Conservation (phyloP, 37 sponge, comb jelly and placozoan genomes). For the Axinella damicornis region DNA sequence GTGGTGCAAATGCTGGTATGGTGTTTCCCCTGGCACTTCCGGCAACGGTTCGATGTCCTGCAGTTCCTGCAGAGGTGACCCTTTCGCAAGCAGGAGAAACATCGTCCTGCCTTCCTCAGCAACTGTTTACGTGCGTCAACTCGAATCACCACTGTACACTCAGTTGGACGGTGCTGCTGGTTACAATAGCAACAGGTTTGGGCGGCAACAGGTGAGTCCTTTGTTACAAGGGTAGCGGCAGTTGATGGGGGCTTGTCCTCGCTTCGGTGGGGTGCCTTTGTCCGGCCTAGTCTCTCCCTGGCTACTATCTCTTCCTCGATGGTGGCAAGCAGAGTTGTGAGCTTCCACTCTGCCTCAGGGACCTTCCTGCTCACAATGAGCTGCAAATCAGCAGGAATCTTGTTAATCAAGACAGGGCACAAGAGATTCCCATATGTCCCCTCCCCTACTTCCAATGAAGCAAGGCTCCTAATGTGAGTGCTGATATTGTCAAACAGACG, state of each 20-base stretch:
- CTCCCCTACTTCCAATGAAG: not conserved
- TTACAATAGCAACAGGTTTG: constrained; percentile 20
- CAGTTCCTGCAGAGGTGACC: constrained; percentile 29
- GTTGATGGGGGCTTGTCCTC: constrained; percentile 17
- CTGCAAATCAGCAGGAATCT: constrained; percentile 50
- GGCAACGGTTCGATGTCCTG: not conserved
- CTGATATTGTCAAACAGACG: constrained; percentile 43
- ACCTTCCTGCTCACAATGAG: constrained; percentile 40
- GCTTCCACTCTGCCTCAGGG: constrained; percentile 37
- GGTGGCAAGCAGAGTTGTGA: constrained; percentile 20
- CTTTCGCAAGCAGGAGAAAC: constrained; percentile 35
- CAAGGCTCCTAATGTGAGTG: constrained; percentile 35
- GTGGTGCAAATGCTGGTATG: constrained; percentile 41
- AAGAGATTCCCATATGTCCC: constrained; percentile 29
- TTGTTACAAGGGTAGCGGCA: constrained; percentile 18
- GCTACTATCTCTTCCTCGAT: constrained; percentile 48
- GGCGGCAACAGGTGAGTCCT: not conserved
- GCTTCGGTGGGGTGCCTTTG: not conserved
- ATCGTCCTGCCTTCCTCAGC: constrained; percentile 46
- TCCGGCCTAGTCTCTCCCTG: constrained; percentile 33
- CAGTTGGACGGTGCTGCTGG: constrained; percentile 23
- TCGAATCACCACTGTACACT: constrained; percentile 21
- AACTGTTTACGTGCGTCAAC: constrained; percentile 15
- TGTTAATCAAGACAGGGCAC: constrained; percentile 47
- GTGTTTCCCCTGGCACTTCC: constrained; percentile 28